A percentile compares a stretch with the other conserved stretches of the same genome.
Conservation (phyloP, 2,797 vertebrate genomes). For the Aythya fuligula region DNA sequence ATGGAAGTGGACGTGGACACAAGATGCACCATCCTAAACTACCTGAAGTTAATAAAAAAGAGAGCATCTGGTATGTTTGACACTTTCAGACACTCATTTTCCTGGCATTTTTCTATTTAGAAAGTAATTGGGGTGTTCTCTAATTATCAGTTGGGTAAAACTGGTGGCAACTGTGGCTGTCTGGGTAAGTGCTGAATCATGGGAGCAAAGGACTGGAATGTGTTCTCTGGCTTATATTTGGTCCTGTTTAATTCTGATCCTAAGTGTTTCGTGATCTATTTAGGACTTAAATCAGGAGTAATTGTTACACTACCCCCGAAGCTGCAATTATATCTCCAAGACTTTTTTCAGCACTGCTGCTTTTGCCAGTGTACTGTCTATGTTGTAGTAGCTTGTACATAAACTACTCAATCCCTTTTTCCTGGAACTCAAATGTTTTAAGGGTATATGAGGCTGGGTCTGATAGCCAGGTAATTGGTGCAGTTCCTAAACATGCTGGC, state of each 20-base stretch:
- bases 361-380: neutral
- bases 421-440: neutral
- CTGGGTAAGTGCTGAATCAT: neutral
- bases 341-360: neutral
- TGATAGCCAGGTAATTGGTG: neutral
- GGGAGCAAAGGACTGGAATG: neutral
- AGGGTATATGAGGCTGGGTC: neutral
- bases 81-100: neutral
- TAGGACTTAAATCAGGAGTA: neutral
- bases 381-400: neutral
- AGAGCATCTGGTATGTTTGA: constrained; percentile 91
- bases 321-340: neutral
- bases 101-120: neutral
- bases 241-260: neutral
- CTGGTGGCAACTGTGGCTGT: neutral
- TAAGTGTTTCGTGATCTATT: neutral
- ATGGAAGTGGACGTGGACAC: constrained; percentile 99
- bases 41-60: constrained; percentile 97
- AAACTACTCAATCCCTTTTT: neutral
- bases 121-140: neutral
- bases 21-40: constrained; percentile 96
- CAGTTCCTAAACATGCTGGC: neutral
- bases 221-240: neutral
- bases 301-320: neutral
- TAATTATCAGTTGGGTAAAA: neutral